These are phyloP conservation scores for Peromyscus eremicus DNA, from an alignment of 2,797 vertebrate genomes.

Conservation along the genomic window DNA sequence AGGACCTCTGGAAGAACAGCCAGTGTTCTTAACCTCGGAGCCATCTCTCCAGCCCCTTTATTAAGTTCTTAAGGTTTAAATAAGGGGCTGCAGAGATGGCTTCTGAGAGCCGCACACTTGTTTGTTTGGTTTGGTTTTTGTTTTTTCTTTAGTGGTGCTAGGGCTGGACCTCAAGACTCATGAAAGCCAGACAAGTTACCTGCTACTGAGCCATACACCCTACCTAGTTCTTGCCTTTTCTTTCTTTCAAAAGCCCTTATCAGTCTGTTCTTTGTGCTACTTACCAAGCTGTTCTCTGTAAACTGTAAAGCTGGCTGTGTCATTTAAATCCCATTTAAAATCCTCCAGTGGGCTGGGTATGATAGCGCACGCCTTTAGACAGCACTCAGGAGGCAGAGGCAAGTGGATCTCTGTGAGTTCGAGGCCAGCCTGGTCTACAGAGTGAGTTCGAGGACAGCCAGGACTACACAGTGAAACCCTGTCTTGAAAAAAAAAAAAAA, in stretches of 20 bases:
- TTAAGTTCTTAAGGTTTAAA: conserved; percentile 35
- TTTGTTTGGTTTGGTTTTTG: neutral
- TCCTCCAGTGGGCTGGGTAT: neutral
- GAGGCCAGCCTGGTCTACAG: neutral
- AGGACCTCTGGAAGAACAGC: too few relatives aligned
- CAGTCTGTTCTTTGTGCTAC: neutral
- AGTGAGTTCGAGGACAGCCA: neutral
- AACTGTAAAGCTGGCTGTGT: neutral
- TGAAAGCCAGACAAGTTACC: neutral
- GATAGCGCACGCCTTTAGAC: neutral
- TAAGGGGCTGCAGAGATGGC: neutral
- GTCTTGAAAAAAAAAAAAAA: neutral
- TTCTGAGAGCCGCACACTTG: too few relatives aligned
- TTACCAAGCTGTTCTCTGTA: neutral
- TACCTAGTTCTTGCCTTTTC: neutral
- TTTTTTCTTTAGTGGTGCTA: neutral
- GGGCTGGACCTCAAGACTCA: neutral
- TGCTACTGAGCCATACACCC: neutral
- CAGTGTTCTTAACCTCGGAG: too few relatives aligned
- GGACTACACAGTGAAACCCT: neutral
- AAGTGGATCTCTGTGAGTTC: neutral
- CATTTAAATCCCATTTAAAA: conserved; percentile 52
- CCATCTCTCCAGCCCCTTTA: neutral
- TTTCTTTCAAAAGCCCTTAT: neutral
- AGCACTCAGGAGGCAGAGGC: neutral